Evolutionary conservation across 2,113 vertebrate genomes (phyloP), one percentile per base, ranked within the genome.

Genomic region (Plectropomus leopardus): DNA sequence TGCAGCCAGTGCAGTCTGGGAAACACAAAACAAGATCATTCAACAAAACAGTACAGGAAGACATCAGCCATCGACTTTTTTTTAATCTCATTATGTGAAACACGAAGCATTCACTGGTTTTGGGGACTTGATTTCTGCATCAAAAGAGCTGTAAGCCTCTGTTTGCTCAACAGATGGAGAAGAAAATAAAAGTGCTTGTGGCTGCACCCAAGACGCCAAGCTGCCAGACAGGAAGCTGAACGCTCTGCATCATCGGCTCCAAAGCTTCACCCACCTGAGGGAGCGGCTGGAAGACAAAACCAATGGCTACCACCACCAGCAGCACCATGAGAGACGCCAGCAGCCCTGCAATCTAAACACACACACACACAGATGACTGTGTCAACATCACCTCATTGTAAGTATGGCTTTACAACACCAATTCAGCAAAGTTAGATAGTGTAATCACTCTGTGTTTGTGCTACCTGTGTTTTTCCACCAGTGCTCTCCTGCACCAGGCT

Each of bases 401-500:
- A 67, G 82, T 55, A 76, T 50, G 21, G 21, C 51, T 89, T 90
- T 71, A 84, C n/a, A 28, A 45, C 55, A 50, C 51, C 55, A 72
- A 55, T 75, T 60, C 48, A 57, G 44, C 13, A 13, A 5, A 55
- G 45, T 1, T 11, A 63, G 48, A 88, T 21, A 3, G 55, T 15
- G 10, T 36, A 24, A 48, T 44, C 15, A 1, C 13, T 60, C 8
- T 53, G 64, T 40, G 53, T 8, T 45, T 42, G 47, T 47, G 44
- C 45, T 32, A 99, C 98, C 97, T 99, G 97, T 4, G 98, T 99
- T 74, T 95, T 97, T 23, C 98, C 98, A 45, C 98, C 98, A 0
- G 98, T 98, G 91, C 98, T 97, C 86, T 99, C 98, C 93, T 99
- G 98, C 51, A 99, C 97, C 75, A 99, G 95, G 67, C 97, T 99